Conservation (phyloP, 2,113 vertebrate species). For the Alethe diademata region DNA sequence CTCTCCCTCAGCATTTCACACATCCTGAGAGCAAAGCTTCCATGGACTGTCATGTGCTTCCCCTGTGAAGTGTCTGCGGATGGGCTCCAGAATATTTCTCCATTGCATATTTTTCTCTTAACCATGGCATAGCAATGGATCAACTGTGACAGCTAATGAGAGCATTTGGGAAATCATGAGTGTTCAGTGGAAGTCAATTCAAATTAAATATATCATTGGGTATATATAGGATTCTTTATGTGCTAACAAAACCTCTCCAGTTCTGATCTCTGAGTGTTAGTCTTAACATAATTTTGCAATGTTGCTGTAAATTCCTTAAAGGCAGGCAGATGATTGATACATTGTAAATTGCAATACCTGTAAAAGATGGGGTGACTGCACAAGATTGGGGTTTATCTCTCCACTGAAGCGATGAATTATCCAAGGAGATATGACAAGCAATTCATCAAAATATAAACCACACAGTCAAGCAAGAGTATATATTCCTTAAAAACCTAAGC, state of each 20-base stretch:
- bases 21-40: background rate
- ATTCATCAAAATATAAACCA: slow-evolving; percentile 56
- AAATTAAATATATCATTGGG: slow-evolving; percentile 19
- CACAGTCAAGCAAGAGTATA: background rate
- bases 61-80: background rate
- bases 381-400: slow-evolving; percentile 27
- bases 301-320: slow-evolving; percentile 33
- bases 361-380: slow-evolving; percentile 23
- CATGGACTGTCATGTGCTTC: background rate
- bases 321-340: slow-evolving; percentile 21
- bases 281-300: slow-evolving; percentile 38
- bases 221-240: background rate
- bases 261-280: slow-evolving; percentile 31
- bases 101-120: background rate
- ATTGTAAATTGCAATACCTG: background rate
- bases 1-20: background rate
- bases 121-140: background rate
- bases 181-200: background rate
- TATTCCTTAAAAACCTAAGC: background rate
- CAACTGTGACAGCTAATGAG: slow-evolving; percentile 4
- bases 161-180: slow-evolving; percentile 1
- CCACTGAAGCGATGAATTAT: slow-evolving; percentile 19
- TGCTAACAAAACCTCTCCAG: background rate
- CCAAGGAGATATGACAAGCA: slow-evolving; percentile 23
- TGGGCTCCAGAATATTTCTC: background rate